Percentiles rank a stretch among this genome's conserved stretches.
phyloP scores from a whole-genome alignment of 1,140 invertebrate genomes.

The Phymastichus coffea region DNA sequence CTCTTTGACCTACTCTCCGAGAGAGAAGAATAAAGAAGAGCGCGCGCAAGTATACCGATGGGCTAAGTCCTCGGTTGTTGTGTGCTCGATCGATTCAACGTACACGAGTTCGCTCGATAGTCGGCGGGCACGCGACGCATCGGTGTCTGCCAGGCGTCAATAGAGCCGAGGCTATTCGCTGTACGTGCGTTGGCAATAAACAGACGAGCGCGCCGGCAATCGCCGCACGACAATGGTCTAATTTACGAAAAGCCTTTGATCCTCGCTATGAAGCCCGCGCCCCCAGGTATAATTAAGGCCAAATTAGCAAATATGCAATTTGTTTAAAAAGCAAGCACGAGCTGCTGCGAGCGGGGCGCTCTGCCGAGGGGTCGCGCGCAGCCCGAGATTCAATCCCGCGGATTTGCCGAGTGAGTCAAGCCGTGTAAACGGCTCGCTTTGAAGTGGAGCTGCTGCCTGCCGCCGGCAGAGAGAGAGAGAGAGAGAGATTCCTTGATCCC shows the following conservation, averaged over 20 bases:
- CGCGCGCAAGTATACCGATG: too few relatives aligned
- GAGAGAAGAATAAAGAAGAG: neutral
- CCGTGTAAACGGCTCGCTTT: constrained; percentile 13
- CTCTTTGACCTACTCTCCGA: neutral
- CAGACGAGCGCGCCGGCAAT: too few relatives aligned
- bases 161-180: too few relatives aligned
- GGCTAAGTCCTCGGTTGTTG: too few relatives aligned
- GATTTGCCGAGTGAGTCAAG: constrained; percentile 18
- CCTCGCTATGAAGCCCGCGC: too few relatives aligned
- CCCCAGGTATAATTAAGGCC: constrained; percentile 9
- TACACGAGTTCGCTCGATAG: too few relatives aligned
- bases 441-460: neutral
- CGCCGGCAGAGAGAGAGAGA: neutral
- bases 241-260: constrained; percentile 16
- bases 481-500: constrained; percentile 4
- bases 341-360: neutral
- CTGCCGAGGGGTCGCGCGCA: neutral
- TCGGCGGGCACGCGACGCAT: too few relatives aligned
- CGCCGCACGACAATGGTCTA: constrained; percentile 9
- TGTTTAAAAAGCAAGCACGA: constrained; percentile 7
- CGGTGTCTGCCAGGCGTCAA: too few relatives aligned
- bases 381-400: constrained; percentile 14
- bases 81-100: too few relatives aligned
- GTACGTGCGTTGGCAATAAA: too few relatives aligned
- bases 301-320: constrained; percentile 22